These are phyloP conservation scores for Reticulitermes speratus DNA, from an alignment of 1,140 invertebrate genomes.

Conservation along the genomic window DNA sequence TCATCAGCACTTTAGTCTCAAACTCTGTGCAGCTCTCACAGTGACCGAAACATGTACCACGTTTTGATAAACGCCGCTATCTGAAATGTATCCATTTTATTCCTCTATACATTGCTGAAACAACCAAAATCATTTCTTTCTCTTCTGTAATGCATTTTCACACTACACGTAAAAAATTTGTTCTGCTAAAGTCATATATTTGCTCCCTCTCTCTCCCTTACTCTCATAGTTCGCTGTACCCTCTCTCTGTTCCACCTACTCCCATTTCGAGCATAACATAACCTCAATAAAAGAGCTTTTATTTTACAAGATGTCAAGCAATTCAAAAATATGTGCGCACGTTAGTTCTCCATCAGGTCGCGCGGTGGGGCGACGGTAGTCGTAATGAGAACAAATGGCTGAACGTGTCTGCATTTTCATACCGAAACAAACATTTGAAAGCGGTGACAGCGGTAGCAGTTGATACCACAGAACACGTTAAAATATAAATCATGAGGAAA, in stretches of 20 bases:
- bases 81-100: not conserved
- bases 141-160: not conserved
- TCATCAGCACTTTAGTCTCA: too few relatives aligned
- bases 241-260: not conserved
- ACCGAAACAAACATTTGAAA: conserved; percentile 16
- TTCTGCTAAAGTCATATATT: not conserved
- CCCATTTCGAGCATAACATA: not conserved
- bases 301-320: conserved; percentile 19
- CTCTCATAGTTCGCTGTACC: not conserved
- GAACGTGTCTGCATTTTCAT: not conserved
- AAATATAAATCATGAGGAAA: not conserved
- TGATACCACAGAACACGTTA: conserved; percentile 10
- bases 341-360: conserved; percentile 9
- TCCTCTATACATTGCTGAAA: not conserved
- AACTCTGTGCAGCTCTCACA: too few relatives aligned
- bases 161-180: not conserved
- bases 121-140: not conserved
- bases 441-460: not conserved
- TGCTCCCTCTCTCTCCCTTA: not conserved
- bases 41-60: not conserved
- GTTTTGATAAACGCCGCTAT: not conserved
- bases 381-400: conserved; percentile 1
- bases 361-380: not conserved
- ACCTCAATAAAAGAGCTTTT: conserved; percentile 16
- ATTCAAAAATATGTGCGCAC: conserved; percentile 3